Evolutionary conservation across 2,797 vertebrate species (phyloP), one percentile per base, ranked within the genome.

Genomic region (Zenarchopterus dispar): DNA sequence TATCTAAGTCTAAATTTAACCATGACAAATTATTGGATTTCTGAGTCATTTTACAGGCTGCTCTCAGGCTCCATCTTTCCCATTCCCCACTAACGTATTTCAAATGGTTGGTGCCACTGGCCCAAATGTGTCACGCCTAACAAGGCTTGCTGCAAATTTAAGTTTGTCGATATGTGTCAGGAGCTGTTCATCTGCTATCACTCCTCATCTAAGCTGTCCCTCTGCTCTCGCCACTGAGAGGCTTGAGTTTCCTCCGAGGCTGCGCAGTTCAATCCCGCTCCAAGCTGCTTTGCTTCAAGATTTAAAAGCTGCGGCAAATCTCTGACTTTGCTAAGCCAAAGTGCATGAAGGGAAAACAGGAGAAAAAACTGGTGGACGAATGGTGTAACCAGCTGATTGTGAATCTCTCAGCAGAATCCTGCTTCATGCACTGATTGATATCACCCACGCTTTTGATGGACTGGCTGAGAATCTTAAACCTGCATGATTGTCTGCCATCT

Each of bases 111-210:
- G 73, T 69, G 85, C 86, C 77, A 81, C 84, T 87, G 80, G 86
- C 85, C 91, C 75, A 74, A 91, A 93, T 93, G 78, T 93, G 91
- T 93, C 91, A 91, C 86, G 86, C 85, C 86, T 90, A 91, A 92
- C 89, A 88, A 85, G 90, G 75, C 81, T 75, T 17, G 77, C 89
- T 84, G 86, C 85, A 90, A 92, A 92, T 92, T 90, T 89, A 39
- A 88, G 85, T 75, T 84, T 90, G 91, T 92, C 90, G 81, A 93
- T 94, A 90, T 73, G 64, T 90, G 89, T 91, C 90, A 89, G 69
- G 84, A 65, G 82, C 91, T 82, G 87, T 93, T 91, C 88, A 91
- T 92, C 91, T 93, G 82, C 83, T 55, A 86, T 84, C 77, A 56
- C 77, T 85, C 79, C 88, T 89, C 85, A 87, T 88, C 81, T 83